Percentiles rank a stretch among this genome's conserved stretches.
phyloP scores from a whole-genome alignment of 2,113 vertebrate species.

The Hippoglossus stenolepis region DNA sequence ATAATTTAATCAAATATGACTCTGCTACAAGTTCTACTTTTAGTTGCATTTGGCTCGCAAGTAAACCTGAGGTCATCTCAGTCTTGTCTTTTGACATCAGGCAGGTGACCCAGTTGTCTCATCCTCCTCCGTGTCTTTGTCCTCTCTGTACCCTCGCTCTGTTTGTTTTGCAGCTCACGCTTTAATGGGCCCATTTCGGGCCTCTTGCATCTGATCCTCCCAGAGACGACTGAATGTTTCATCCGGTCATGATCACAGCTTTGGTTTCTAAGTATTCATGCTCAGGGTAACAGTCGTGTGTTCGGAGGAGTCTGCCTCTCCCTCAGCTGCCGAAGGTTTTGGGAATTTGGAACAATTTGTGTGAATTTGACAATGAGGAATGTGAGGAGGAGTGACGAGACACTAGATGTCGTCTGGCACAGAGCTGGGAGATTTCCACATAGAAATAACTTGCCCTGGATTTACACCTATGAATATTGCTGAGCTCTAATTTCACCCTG shows the following conservation, averaged over 20 bases:
- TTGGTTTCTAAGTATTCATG: conserved; percentile 9
- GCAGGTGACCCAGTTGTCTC: conserved; percentile 8
- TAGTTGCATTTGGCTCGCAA: not conserved
- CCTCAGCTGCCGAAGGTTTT: conserved; percentile 39
- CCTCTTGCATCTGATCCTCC: not conserved
- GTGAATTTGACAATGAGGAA: conserved; percentile 39
- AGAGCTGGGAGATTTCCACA: conserved; percentile 53
- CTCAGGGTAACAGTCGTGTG: not conserved
- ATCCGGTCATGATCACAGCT: not conserved
- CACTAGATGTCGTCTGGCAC: conserved; percentile 30
- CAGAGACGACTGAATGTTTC: not conserved
- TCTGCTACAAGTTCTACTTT: not conserved
- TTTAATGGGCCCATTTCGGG: conserved; percentile 3
- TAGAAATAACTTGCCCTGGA: conserved; percentile 65
- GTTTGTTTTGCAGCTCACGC: conserved; percentile 17
- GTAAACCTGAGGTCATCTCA: not conserved
- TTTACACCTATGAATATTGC: conserved; percentile 37
- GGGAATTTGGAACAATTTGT: conserved; percentile 27
- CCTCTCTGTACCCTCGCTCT: not conserved
- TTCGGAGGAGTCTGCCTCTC: not conserved
- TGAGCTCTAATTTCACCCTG: conserved; percentile 49
- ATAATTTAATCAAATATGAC: conserved; percentile 11
- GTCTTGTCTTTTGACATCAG: conserved; percentile 41
- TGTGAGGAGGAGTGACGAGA: conserved; percentile 14
- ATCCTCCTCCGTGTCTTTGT: not conserved